These are phyloP conservation scores for Condylostylus longicornis DNA, from an alignment of 1,140 invertebrate genomes.

Conservation along the genomic window DNA sequence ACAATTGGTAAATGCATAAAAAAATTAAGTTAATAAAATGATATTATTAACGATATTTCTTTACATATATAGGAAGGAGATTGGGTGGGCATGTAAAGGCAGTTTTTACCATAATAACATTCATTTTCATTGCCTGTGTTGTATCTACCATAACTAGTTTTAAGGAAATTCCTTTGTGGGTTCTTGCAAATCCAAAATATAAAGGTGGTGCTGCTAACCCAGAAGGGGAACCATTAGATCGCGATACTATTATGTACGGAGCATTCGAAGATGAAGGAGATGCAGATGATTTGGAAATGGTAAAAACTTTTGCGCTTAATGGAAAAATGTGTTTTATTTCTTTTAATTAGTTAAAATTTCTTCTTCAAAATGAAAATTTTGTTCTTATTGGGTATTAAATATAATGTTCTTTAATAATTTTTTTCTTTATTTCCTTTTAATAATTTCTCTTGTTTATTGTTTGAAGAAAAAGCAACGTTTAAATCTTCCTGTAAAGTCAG, in stretches of 20 bases:
- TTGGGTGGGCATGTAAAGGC: constrained; percentile 79
- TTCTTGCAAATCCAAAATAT: constrained; percentile 23
- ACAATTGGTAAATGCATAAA: constrained; percentile 42
- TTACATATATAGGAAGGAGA: constrained; percentile 25
- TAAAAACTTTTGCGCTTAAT: no score
- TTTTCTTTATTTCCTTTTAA: no score
- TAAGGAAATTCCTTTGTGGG: constrained; percentile 64
- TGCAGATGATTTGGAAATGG: constrained; percentile 1
- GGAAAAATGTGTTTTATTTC: no score
- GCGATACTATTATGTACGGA: constrained; percentile 12
- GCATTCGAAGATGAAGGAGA: constrained; percentile 11
- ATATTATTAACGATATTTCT: not conserved
- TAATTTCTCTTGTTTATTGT: no score
- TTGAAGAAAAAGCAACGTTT: not conserved
- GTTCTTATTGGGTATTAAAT: no score
- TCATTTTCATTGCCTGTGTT: constrained; percentile 74
- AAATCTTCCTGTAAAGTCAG: constrained; percentile 1
- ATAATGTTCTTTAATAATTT: no score
- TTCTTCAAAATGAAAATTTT: no score
- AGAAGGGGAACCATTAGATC: constrained; percentile 10
- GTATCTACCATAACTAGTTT: constrained; percentile 70
- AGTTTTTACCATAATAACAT: constrained; percentile 75
- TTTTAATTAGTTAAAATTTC: no score
- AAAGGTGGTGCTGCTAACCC: not conserved
- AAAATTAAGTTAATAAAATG: not conserved